Evolutionary conservation across 2,113 vertebrate species (phyloP), one percentile per base, ranked within the genome.

Genomic region (Gadus macrocephalus): DNA sequence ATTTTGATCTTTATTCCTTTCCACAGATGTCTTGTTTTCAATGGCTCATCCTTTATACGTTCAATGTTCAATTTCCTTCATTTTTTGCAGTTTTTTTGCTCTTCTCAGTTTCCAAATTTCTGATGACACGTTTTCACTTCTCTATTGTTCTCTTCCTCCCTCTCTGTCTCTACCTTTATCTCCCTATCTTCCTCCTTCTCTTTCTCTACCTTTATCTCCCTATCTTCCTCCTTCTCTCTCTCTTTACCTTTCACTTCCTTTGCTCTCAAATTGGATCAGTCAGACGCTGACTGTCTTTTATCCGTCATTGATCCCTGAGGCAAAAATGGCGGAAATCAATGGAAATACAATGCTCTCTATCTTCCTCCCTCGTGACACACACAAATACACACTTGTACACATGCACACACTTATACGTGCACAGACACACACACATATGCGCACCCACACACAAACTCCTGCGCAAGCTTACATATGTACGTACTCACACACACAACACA

Each of bases 281-380:
- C 64, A 22, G 71, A 28, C 62, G 58, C 28, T 25, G 16, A 20
- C 25, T 63, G 62, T 68, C 62, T 61, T 66, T 19, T 63, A 69
- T 65, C 64, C 19, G 55, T 70, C 58, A 62, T 64, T 42, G 53
- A 20, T 75, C 69, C 56, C 69, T n/a, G 25, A 55, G 38, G 67
- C 6, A 68, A 68, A 78, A 65, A 53, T 67, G 55, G 60, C 59
- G 58, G 14, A 70, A 83, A 77, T 78, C 69, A 64, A 71, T 72
- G 49, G 71, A 69, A 61, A 76, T 71, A 53, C 64, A 76, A 74
- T 70, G 72, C 49, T 8, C 67, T 7, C 67, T 55, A 66, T 68
- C 53, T 28, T 19, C n/a, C 55, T 58, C 55, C n/a, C 55, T 14
- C 15, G n/a, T n/a, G 55, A 58, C 42, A 58, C 55, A 58, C 55